Conservation (phyloP, 1,140 invertebrate species). For the Oreohelix idahoensis region DNA sequence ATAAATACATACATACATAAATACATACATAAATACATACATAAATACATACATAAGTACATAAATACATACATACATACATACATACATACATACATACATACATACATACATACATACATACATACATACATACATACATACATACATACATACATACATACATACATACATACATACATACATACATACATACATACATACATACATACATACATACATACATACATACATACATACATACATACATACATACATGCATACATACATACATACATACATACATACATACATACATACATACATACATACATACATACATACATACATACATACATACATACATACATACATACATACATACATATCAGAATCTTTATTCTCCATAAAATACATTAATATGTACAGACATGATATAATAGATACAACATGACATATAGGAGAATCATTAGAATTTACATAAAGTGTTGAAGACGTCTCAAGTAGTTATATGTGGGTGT, state of each 20-base stretch:
- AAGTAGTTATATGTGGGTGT: too few species aligned
- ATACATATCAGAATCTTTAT: too few species aligned
- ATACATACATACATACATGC: conserved; percentile 18
- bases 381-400: too few species aligned
- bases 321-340: conserved; percentile 18
- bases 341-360: conserved; percentile 20
- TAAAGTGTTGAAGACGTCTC: too few species aligned
- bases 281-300: conserved; percentile 20
- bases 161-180: conserved; percentile 22
- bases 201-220: conserved; percentile 22
- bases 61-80: too few species aligned
- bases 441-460: too few species aligned
- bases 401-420: too few species aligned
- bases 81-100: too few species aligned
- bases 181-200: conserved; percentile 17
- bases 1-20: too few species aligned
- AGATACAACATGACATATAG: too few species aligned
- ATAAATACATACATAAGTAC: too few species aligned
- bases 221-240: conserved; percentile 22
- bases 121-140: conserved; percentile 19
- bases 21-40: too few species aligned
- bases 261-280: conserved; percentile 20
- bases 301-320: conserved; percentile 20
- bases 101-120: conserved; percentile 16
- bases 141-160: conserved; percentile 22